Evolutionary conservation across 2,888 invertebrate genomes (phyloP).

Genomic region (Pristionchus mayeri): DNA sequence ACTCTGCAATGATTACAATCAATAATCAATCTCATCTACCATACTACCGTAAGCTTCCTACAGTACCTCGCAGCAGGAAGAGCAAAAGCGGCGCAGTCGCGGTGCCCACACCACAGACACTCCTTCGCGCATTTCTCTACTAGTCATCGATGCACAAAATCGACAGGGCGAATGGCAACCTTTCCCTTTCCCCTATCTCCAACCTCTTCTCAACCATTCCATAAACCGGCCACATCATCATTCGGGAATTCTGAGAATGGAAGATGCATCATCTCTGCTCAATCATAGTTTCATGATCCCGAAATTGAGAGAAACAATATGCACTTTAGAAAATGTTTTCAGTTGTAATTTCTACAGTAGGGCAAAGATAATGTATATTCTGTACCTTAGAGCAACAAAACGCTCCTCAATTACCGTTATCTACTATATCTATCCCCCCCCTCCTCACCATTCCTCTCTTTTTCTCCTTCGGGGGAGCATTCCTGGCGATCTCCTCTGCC

Average conservation of each 20-base stretch:
- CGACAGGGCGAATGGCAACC: background rate
- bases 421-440: background rate
- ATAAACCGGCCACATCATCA: background rate
- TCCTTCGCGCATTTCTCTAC: background rate
- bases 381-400: too few species aligned
- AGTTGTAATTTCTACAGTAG: too few species aligned
- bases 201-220: conserved; percentile 22
- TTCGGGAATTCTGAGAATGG: background rate
- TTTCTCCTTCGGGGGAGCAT: conserved; percentile 51
- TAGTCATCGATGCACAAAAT: background rate
- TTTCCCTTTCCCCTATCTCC: background rate
- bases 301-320: too few species aligned
- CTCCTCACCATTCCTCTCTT: conserved; percentile 8
- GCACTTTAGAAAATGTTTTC: too few species aligned
- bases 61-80: background rate
- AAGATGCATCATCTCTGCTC: background rate
- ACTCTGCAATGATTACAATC: conserved; percentile 7
- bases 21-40: background rate
- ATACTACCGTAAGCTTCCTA: background rate
- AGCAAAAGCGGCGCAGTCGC: conserved; percentile 2
- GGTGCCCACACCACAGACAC: background rate
- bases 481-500: conserved; percentile 54
- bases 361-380: too few species aligned
- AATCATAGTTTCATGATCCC: too few species aligned
- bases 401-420: too few species aligned